These are phyloP conservation scores for Nymphalis c-album DNA, from an alignment of 2,888 invertebrate species.

Conservation along the genomic window DNA sequence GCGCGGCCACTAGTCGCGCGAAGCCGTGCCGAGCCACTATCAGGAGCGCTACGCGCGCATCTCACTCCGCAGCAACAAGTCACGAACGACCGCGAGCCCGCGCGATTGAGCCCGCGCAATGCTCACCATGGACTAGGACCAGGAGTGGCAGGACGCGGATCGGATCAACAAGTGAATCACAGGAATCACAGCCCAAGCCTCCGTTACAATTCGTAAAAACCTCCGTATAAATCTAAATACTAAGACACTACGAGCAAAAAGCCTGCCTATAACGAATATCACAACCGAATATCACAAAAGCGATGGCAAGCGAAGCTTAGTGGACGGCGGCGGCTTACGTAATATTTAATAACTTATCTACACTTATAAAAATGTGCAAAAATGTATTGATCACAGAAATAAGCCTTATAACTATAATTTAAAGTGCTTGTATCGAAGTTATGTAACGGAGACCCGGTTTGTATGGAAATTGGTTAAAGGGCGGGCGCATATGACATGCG, in stretches of 20 bases:
- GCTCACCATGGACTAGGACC: slow-evolving; percentile 52
- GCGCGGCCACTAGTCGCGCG: slow-evolving; percentile 86
- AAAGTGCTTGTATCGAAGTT: slow-evolving; percentile 60
- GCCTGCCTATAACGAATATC: slow-evolving; percentile 75
- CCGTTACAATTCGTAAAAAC: slow-evolving; percentile 36
- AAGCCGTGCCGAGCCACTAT: slow-evolving; percentile 86
- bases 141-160: slow-evolving; percentile 27
- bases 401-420: slow-evolving; percentile 76
- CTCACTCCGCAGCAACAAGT: slow-evolving; percentile 56
- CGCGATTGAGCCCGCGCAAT: slow-evolving; percentile 41
- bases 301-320: slow-evolving; percentile 79
- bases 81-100: slow-evolving; percentile 48
- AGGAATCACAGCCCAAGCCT: slow-evolving; percentile 31
- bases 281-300: slow-evolving; percentile 81
- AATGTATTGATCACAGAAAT: slow-evolving; percentile 76
- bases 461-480: slow-evolving; percentile 60
- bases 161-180: slow-evolving; percentile 47
- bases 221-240: slow-evolving; percentile 10
- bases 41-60: slow-evolving; percentile 72
- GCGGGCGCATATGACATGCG: slow-evolving; percentile 67
- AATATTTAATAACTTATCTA: slow-evolving; percentile 68
- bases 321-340: slow-evolving; percentile 81
- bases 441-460: slow-evolving; percentile 75
- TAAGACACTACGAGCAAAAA: slow-evolving; percentile 68
- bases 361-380: slow-evolving; percentile 75